A percentile compares a stretch with the other conserved stretches of the same genome.
These are phyloP conservation scores for Hermaeophaga mercurialis DNA, from an alignment of 2,888 invertebrate genomes.

Conservation along the genomic window DNA sequence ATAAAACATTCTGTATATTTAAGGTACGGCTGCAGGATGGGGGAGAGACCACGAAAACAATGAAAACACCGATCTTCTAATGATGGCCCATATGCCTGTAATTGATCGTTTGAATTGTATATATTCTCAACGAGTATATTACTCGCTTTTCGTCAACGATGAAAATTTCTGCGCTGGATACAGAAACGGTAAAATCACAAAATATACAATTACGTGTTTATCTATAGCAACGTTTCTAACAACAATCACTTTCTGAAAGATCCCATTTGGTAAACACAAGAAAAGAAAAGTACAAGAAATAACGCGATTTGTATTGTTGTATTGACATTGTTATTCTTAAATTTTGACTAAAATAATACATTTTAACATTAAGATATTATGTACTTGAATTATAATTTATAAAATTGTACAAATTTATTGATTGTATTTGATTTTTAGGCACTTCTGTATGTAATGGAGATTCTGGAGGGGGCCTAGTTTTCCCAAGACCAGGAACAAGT, in stretches of 20 bases:
- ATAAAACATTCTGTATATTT: no score
- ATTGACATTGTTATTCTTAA: no score
- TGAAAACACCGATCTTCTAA: constrained; percentile 62
- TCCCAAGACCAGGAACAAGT: constrained; percentile 45
- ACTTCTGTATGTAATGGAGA: constrained; percentile 63
- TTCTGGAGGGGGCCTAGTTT: constrained; percentile 56
- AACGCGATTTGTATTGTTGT: no score
- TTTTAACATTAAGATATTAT: not conserved
- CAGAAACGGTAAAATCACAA: constrained; percentile 50
- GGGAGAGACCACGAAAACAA: constrained; percentile 64
- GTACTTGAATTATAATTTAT: not conserved
- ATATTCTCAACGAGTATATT: constrained; percentile 65
- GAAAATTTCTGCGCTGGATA: constrained; percentile 61
- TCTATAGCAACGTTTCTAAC: no score
- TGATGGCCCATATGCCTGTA: constrained; percentile 65
- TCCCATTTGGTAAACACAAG: no score
- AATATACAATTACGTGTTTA: no score
- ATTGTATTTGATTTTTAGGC: constrained; percentile 38
- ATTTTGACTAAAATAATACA: no score
- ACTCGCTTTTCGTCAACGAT: constrained; percentile 63
- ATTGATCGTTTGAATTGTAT: constrained; percentile 65
- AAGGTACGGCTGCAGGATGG: constrained; percentile 53
- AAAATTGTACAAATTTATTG: no score
- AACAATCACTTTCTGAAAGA: no score
- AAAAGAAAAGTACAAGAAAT: no score